Conservation (phyloP, 2,888 invertebrate species). For the Smittia aterrima region DNA sequence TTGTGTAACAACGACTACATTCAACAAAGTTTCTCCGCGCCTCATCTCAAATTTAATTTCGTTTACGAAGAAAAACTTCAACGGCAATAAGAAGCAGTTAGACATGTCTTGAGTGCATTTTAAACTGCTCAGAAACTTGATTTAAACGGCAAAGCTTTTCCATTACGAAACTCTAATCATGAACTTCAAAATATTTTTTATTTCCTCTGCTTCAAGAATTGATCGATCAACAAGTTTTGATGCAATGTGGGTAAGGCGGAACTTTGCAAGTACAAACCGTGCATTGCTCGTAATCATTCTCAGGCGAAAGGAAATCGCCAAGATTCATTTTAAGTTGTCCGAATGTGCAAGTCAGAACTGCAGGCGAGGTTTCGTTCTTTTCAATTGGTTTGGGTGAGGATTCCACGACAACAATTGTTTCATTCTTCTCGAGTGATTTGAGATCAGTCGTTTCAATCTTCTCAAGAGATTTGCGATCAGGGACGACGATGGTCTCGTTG, state of each 20-base stretch:
- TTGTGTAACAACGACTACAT: too few species aligned
- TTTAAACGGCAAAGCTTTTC: too few species aligned
- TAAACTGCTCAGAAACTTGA: too few species aligned
- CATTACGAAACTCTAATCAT: too few species aligned
- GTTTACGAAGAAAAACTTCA: too few species aligned
- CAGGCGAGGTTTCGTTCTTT: neutral
- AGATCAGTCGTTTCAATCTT: neutral
- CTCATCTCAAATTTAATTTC: too few species aligned
- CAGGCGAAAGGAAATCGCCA: slow-evolving; percentile 19
- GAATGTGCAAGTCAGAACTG: slow-evolving; percentile 20
- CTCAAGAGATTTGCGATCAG: neutral
- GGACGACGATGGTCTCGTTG: neutral
- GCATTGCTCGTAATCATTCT: slow-evolving; percentile 5
- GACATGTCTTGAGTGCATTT: too few species aligned
- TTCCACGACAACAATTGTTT: neutral
- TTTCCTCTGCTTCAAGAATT: too few species aligned
- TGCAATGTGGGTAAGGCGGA: neutral
- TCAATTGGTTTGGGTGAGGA: neutral
- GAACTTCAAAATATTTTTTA: too few species aligned
- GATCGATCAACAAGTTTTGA: slow-evolving; percentile 13
- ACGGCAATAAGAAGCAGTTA: too few species aligned
- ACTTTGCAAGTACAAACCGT: slow-evolving; percentile 18
- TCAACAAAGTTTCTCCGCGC: too few species aligned
- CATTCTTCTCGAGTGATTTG: too few species aligned
- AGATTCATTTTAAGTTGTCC: slow-evolving; percentile 8